Percentiles rank a stretch among this genome's conserved stretches.
Evolutionary conservation across 2,797 vertebrate species (phyloP).

Genomic region (Dicrostonyx torquatus): DNA sequence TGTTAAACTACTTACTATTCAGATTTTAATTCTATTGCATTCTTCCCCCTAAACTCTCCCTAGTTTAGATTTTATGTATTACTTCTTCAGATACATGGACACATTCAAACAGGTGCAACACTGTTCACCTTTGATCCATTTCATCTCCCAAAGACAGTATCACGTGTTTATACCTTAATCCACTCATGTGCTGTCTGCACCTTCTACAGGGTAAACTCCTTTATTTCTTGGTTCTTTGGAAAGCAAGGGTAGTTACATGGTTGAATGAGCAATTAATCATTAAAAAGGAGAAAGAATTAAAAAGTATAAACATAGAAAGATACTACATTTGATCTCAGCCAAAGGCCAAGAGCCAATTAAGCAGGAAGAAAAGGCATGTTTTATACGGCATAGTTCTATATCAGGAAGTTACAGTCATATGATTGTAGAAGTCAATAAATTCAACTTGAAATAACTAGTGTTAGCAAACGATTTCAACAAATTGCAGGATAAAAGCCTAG

Average conservation of each 20-base stretch:
- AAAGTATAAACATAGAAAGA: slow-evolving; percentile 49
- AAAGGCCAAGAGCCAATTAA: slow-evolving; percentile 9
- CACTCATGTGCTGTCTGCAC: slow-evolving; percentile 2
- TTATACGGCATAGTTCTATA: slow-evolving; percentile 30
- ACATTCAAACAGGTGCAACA: slow-evolving; percentile 36
- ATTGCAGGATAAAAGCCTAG: slow-evolving; percentile 48
- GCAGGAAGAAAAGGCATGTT: not conserved
- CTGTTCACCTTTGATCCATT: slow-evolving; percentile 16
- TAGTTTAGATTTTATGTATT: slow-evolving; percentile 22
- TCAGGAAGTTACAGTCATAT: slow-evolving; percentile 24
- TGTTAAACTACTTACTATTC: not conserved
- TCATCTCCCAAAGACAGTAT: slow-evolving; percentile 40
- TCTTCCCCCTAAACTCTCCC: slow-evolving; percentile 37
- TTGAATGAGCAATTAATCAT: slow-evolving; percentile 27
- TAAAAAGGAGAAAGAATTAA: slow-evolving; percentile 34
- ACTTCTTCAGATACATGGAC: slow-evolving; percentile 25
- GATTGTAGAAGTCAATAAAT: slow-evolving; percentile 50
- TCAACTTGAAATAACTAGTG: slow-evolving; percentile 33
- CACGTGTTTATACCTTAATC: slow-evolving; percentile 14
- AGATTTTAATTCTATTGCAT: not conserved
- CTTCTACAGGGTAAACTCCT: slow-evolving; percentile 40
- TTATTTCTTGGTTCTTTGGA: slow-evolving; percentile 37
- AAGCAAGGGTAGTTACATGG: slow-evolving; percentile 32
- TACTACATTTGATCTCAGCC: not conserved
- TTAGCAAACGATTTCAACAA: slow-evolving; percentile 41